Base-by-base conservation (phyloP, 2,113 vertebrate species). In the Campylomormyrus numenius region DNA sequence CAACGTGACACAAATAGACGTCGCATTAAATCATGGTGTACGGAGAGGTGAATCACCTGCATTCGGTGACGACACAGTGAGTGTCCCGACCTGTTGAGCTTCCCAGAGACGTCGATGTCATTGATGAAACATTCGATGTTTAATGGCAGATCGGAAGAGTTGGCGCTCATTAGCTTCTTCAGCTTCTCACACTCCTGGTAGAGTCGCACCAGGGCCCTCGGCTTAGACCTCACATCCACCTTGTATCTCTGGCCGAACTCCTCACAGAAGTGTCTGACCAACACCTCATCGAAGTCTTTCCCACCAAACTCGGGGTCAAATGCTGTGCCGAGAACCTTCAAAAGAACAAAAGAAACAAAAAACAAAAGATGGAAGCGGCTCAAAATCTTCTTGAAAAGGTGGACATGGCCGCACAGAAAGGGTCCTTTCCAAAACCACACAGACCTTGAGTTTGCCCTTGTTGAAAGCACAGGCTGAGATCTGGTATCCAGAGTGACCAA, bases 71-170 rank as follows among this genome's bases (percentile, higher is more conserved):
- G 9, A 11, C n/a, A 27, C 62, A 70, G 62, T 27, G 1, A 31
- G n/a, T 3, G 4, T 13, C 62, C 62, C 11, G 35, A 88, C 98
- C 98, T 97, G 96, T 98, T 99, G 95, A 98, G 95, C 74, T 95
- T 97, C 92, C 96, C 97, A 91, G 97, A 94, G 42, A 99, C 98
- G 90, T 99, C 98, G 24, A 98, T 97, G 91, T 99, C 98, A 53
- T 99, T 98, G 98, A 99, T 99, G 94, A 99, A 99, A 93, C 98
- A 99, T 86, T 99, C 98, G 0, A 99, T 99, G 92, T 98, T 99
- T 87, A 99, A 95, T 0, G 98, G 98, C 89, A 99, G 95, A 89
- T 99, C 97, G 3, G 98, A 99, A 31, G 97, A 97, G 91, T 99
- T 99, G 11, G 98, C 98, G 1, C 98, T 99, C 98, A 99, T 99